Evolutionary conservation across 2,113 vertebrate species (phyloP).

Genomic region (Proteles cristata): DNA sequence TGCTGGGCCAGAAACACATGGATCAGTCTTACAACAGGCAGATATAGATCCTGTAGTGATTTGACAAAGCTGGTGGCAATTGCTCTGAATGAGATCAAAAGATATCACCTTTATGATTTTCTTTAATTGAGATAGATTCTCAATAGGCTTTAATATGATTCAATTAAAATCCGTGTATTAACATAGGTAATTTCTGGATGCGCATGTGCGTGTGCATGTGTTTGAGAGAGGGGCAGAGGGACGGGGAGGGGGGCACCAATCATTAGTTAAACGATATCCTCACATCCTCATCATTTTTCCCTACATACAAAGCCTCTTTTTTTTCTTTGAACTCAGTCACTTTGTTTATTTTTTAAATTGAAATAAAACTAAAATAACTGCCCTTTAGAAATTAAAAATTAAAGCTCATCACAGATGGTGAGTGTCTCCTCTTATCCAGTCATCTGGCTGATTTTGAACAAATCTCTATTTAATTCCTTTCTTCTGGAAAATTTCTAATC

Average conservation of each 20-base stretch:
- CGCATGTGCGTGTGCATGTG: not conserved
- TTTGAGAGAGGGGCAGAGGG: not conserved
- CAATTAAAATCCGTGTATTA: not conserved
- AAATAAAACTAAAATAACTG: constrained; percentile 51
- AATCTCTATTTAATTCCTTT: constrained; percentile 58
- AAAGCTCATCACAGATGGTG: constrained; percentile 65
- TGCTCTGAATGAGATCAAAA: constrained; percentile 85
- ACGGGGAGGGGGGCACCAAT: not conserved
- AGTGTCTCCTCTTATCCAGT: constrained; percentile 31
- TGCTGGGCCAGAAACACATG: constrained; percentile 81
- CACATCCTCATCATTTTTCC: not conserved
- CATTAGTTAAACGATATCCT: not conserved
- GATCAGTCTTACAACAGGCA: constrained; percentile 85
- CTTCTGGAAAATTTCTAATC: constrained; percentile 74
- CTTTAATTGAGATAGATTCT: not conserved
- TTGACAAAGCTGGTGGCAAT: constrained; percentile 87
- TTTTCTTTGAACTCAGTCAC: constrained; percentile 42
- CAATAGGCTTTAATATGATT: not conserved
- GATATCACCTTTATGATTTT: not conserved
- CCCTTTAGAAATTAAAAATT: constrained; percentile 48
- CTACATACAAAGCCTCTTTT: not conserved
- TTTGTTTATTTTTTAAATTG: not conserved
- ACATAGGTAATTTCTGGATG: not conserved
- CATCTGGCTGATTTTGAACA: constrained; percentile 55
- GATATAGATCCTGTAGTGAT: constrained; percentile 80